phyloP scores from a whole-genome alignment of 1,140 invertebrate species.

The Calosoma granatense region DNA sequence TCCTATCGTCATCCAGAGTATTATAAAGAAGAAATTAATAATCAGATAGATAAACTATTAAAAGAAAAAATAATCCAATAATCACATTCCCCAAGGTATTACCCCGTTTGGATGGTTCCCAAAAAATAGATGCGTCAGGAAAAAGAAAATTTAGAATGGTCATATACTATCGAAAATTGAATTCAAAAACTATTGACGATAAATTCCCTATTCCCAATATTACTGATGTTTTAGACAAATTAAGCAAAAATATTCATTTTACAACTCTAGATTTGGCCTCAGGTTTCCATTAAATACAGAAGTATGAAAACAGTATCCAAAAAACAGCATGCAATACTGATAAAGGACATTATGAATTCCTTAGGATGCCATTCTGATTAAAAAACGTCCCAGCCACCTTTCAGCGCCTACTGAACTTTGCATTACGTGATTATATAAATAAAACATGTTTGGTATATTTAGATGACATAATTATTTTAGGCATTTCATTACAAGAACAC shows the following conservation, averaged over 20 bases:
- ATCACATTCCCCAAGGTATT: not conserved
- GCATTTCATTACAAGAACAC: constrained; percentile 24
- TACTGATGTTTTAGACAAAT: constrained; percentile 31
- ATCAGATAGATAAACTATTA: not conserved
- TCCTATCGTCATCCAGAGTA: not conserved
- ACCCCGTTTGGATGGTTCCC: too few relatives aligned
- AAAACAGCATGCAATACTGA: constrained; percentile 33
- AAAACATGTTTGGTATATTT: constrained; percentile 28
- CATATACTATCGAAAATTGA: constrained; percentile 27
- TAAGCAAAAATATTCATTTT: constrained; percentile 33
- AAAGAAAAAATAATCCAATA: constrained; percentile 10
- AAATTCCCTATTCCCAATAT: too few relatives aligned
- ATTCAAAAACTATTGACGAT: constrained; percentile 29
- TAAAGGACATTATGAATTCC: constrained; percentile 26
- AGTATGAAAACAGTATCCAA: constrained; percentile 23
- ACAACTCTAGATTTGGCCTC: too few relatives aligned
- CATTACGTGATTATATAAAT: constrained; percentile 24
- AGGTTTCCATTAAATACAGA: constrained; percentile 34
- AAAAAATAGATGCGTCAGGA: too few relatives aligned
- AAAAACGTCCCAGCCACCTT: constrained; percentile 25
- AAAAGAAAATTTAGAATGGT: too few relatives aligned
- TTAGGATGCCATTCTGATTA: constrained; percentile 26
- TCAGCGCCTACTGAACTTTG: constrained; percentile 25
- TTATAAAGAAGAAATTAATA: not conserved
- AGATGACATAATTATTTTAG: constrained; percentile 33